A percentile compares a stretch with the other conserved stretches of the same genome.
Evolutionary conservation across 2,888 invertebrate genomes (phyloP).

Genomic region (Mylabris sibirica): DNA sequence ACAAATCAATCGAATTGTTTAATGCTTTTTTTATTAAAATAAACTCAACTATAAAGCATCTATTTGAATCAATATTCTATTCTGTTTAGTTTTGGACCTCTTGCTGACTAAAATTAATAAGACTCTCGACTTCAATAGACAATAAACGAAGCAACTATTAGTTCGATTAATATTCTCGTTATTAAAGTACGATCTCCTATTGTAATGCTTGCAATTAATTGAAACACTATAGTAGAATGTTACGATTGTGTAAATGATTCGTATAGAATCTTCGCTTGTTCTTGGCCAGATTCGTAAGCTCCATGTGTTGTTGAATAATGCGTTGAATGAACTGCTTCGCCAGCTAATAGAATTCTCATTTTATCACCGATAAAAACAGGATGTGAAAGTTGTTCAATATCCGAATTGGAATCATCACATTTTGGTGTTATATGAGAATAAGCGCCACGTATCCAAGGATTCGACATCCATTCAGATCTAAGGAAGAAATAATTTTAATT

Average conservation of each 20-base stretch:
- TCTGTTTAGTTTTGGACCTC: too few relatives aligned
- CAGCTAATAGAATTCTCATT: slow-evolving; percentile 69
- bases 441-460: slow-evolving; percentile 66
- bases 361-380: slow-evolving; percentile 58
- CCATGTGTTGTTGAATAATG: slow-evolving; percentile 75
- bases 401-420: slow-evolving; percentile 61
- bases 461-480: slow-evolving; percentile 67
- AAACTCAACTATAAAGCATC: too few relatives aligned
- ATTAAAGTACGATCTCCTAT: neutral
- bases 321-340: slow-evolving; percentile 66
- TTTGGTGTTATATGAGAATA: slow-evolving; percentile 67
- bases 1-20: too few relatives aligned
- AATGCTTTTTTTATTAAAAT: too few relatives aligned
- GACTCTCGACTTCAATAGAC: too few relatives aligned
- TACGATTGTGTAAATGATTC: slow-evolving; percentile 34
- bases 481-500: slow-evolving; percentile 16
- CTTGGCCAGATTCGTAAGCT: slow-evolving; percentile 68
- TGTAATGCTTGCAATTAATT: neutral
- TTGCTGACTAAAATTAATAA: too few relatives aligned
- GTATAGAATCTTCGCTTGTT: slow-evolving; percentile 62
- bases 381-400: slow-evolving; percentile 58
- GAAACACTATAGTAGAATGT: too few relatives aligned
- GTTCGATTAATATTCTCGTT: neutral
- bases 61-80: too few relatives aligned
- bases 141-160: too few relatives aligned